phyloP scores from a whole-genome alignment of 2,797 vertebrate species.

The Novumbra hubbsi region DNA sequence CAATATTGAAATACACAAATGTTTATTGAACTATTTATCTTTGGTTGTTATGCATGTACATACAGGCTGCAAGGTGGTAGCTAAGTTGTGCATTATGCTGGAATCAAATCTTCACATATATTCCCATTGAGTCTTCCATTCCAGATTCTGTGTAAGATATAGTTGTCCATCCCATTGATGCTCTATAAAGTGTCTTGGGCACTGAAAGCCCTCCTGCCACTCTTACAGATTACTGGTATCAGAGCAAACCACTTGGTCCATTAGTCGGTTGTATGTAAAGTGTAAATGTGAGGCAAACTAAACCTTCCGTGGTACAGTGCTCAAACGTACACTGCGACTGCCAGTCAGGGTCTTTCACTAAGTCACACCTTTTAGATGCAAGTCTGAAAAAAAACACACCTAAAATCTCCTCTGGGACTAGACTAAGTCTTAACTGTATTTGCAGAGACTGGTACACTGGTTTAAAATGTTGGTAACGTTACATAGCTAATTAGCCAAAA shows the following conservation, averaged over 20 bases:
- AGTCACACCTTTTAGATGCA: background rate
- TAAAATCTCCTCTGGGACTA: background rate
- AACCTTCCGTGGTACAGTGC: slow-evolving; percentile 27
- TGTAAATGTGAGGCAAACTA: background rate
- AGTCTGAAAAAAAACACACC: background rate
- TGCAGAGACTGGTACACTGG: background rate
- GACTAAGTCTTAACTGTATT: background rate
- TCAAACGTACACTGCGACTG: slow-evolving; percentile 30
- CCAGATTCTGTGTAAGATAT: slow-evolving; percentile 67
- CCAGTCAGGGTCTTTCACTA: slow-evolving; percentile 5
- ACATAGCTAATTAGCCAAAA: background rate
- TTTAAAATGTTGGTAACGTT: background rate
- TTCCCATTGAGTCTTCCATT: slow-evolving; percentile 60
- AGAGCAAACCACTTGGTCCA: slow-evolving; percentile 28
- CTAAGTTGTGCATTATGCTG: slow-evolving; percentile 21
- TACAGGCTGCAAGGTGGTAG: slow-evolving; percentile 46
- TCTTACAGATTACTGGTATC: slow-evolving; percentile 25
- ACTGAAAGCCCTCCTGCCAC: slow-evolving; percentile 35
- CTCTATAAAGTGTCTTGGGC: slow-evolving; percentile 59
- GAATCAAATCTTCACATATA: slow-evolving; percentile 70
- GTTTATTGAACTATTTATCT: slow-evolving; percentile 57
- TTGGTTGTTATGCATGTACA: slow-evolving; percentile 69
- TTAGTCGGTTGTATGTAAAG: slow-evolving; percentile 18
- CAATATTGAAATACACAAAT: slow-evolving; percentile 32
- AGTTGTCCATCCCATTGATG: slow-evolving; percentile 61